These are phyloP conservation scores for Rhyacophila brunnea DNA, from an alignment of 1,140 invertebrate species.

Conservation along the genomic window DNA sequence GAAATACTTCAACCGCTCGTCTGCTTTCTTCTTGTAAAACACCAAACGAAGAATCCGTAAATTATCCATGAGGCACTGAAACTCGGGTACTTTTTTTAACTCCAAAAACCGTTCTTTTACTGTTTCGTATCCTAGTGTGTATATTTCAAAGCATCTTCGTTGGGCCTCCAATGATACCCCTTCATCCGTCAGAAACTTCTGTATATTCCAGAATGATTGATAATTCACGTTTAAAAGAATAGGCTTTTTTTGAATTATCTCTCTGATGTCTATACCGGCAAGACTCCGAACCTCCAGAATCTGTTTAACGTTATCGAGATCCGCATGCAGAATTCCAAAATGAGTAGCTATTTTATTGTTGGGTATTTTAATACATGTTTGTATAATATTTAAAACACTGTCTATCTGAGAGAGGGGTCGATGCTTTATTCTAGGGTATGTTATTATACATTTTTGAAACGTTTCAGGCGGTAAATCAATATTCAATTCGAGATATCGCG, in stretches of 20 bases:
- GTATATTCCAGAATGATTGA: constrained; percentile 44
- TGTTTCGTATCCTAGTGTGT: constrained; percentile 45
- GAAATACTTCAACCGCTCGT: constrained; percentile 49
- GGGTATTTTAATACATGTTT: constrained; percentile 48
- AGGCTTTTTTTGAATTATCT: constrained; percentile 49
- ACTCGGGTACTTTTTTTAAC: constrained; percentile 49
- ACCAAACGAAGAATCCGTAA: constrained; percentile 55
- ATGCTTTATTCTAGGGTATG: constrained; percentile 51
- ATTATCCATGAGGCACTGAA: constrained; percentile 51
- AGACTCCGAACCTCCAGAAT: constrained; percentile 48
- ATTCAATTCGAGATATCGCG: constrained; percentile 49
- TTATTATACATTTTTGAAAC: constrained; percentile 44
- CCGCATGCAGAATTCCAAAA: constrained; percentile 48
- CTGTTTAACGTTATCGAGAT: constrained; percentile 49
- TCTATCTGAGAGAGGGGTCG: constrained; percentile 50
- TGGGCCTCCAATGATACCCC: constrained; percentile 47
- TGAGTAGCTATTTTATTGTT: constrained; percentile 51
- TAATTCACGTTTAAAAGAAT: constrained; percentile 48
- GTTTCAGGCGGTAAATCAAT: constrained; percentile 48
- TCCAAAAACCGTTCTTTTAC: constrained; percentile 49
- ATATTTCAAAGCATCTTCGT: constrained; percentile 46
- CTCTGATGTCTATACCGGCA: constrained; percentile 47
- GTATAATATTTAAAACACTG: constrained; percentile 49
- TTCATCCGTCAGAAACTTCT: constrained; percentile 49
- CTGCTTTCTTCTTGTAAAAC: constrained; percentile 46